These are phyloP conservation scores for Gila robusta DNA, from an alignment of 2,797 vertebrate species.

Conservation along the genomic window DNA sequence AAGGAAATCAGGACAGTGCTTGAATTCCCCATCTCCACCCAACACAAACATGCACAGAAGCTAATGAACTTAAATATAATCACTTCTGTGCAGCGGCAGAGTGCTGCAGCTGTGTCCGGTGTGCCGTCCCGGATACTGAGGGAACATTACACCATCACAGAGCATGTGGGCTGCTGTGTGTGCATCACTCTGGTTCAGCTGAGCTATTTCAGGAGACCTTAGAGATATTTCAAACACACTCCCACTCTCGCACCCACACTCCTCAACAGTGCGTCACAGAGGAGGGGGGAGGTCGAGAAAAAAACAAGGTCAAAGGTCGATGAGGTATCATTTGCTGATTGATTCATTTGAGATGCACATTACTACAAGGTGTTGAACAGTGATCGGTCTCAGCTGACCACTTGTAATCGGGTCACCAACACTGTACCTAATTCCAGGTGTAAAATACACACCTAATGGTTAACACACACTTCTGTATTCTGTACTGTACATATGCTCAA, in stretches of 20 bases:
- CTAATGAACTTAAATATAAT: conserved; percentile 49
- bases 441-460: conserved; percentile 11
- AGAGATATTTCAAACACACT: conserved; percentile 23
- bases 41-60: conserved; percentile 41
- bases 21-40: conserved; percentile 45
- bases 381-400: not conserved
- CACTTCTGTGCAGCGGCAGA: conserved; percentile 44
- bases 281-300: too few relatives aligned
- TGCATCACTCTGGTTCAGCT: conserved; percentile 64
- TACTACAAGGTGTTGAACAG: not conserved
- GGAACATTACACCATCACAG: conserved; percentile 72
- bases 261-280: not conserved
- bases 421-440: not conserved
- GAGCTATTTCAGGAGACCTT: conserved; percentile 68
- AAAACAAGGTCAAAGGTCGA: conserved; percentile 3
- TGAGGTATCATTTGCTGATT: not conserved
- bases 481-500: conserved; percentile 31
- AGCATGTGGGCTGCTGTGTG: conserved; percentile 60
- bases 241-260: not conserved
- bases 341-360: not conserved
- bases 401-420: not conserved
- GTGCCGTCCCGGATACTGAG: conserved; percentile 72
- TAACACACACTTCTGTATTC: conserved; percentile 1
- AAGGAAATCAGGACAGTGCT: conserved; percentile 20
- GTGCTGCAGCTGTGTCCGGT: conserved; percentile 64